Evolutionary conservation across 2,797 vertebrate species (phyloP), one percentile per base, ranked within the genome.

Genomic region (Myotis findleyi): DNA sequence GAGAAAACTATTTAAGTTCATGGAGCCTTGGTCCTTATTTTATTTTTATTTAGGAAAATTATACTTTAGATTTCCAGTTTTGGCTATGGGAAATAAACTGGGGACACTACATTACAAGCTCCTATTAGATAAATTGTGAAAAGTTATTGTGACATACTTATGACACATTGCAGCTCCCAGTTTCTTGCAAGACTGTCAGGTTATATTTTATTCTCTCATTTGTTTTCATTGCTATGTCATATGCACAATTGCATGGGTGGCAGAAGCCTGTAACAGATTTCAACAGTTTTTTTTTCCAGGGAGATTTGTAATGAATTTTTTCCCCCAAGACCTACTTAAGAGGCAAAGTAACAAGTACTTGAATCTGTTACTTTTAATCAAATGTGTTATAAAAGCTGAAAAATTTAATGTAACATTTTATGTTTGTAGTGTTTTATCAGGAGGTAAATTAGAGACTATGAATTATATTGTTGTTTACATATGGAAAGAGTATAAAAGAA

Each of bases 231-330:
- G 17, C 41, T 30, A 16, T 81, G 47, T 69, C 81, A 13, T 92
- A 44, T 51, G 94, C 87, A 59, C 38, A 93, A 76, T n/a, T 83
- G 9, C 41, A 59, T 49, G 82, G 64, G 25, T 91, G 36, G 59
- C 85, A 95, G 85, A 90, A 97, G 88, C 96, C 92, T 96, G 53
- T n/a, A 88, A 72, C 87, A 91, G 89, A 81, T 91, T 94, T 94
- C 53, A 83, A 69, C 81, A 88, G 36, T 86, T 86, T 89, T 96
- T 89, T 96, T 91, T 90, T 96, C n/a, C 18, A 95, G 21, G 38
- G 80, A 93, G 49, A 80, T 83, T 87, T 93, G 38, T 89, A 80
- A 95, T 93, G 68, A 94, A 33, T 30, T 66, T 2, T 64, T 75
- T 59, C 3, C 0, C 4, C 18, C 16, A 33, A 94, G 62, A 88